phyloP scores from a whole-genome alignment of 2,888 invertebrate genomes.

The Drosophila picticornis region DNA sequence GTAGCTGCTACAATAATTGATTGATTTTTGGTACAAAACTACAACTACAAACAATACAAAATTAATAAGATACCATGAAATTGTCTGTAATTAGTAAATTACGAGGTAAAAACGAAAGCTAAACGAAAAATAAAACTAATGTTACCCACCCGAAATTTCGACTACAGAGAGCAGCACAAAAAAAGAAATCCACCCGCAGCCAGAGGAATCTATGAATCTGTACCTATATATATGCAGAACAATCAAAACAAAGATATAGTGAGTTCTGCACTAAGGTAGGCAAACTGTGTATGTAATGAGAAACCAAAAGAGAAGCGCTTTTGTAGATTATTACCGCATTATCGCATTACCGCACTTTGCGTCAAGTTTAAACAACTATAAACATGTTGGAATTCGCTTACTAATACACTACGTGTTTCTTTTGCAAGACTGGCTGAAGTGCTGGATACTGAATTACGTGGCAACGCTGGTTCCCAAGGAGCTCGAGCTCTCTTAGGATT shows the following conservation, averaged over 20 bases:
- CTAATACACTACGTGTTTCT: conserved; percentile 77
- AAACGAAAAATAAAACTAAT: conserved; percentile 65
- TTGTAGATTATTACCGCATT: conserved; percentile 24
- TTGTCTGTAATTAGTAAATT: conserved; percentile 65
- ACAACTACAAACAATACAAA: conserved; percentile 29
- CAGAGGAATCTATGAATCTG: conserved; percentile 9
- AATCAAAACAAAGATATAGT: conserved; percentile 21
- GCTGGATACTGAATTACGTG: conserved; percentile 57
- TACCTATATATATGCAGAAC: conserved; percentile 8
- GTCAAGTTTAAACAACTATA: conserved; percentile 33
- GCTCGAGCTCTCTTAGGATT: conserved; percentile 40
- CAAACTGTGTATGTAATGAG: conserved; percentile 8
- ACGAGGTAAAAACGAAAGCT: conserved; percentile 45
- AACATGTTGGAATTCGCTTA: conserved; percentile 49
- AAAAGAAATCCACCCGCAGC: conserved; percentile 16
- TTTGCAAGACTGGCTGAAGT: conserved; percentile 75
- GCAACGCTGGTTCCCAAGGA: conserved; percentile 36
- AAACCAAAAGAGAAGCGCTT: conserved; percentile 30
- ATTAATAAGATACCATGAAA: conserved; percentile 24
- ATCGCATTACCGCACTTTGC: conserved; percentile 42
- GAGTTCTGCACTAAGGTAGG: conserved; percentile 47
- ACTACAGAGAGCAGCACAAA: conserved; percentile 43
- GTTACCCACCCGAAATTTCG: conserved; percentile 68
- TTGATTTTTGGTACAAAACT: conserved; percentile 41
- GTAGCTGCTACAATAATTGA: conserved; percentile 55